Evolutionary conservation across 2,797 vertebrate genomes (phyloP).

Genomic region (Monodelphis domestica): DNA sequence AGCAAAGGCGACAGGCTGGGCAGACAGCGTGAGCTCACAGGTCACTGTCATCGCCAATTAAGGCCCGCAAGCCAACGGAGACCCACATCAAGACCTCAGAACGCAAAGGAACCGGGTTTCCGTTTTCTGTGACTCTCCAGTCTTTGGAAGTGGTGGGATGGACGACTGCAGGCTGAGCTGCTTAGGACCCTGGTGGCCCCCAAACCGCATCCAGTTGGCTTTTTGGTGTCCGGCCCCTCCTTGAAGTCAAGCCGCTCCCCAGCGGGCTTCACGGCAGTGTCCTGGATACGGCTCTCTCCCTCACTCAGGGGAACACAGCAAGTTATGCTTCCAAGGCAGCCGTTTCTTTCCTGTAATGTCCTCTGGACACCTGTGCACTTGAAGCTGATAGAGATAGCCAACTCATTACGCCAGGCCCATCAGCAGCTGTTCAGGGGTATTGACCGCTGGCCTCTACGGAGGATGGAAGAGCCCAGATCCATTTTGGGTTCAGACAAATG

Average conservation of each 20-base stretch:
- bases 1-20: not conserved
- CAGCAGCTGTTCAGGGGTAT: slow-evolving; percentile 55
- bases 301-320: slow-evolving; percentile 45
- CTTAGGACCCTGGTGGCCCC: not conserved
- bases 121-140: slow-evolving; percentile 7
- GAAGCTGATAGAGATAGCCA: slow-evolving; percentile 33
- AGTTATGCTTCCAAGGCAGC: not conserved
- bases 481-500: slow-evolving; percentile 31
- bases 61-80: slow-evolving; percentile 14
- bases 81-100: slow-evolving; percentile 20
- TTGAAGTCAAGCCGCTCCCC: slow-evolving; percentile 1
- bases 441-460: slow-evolving; percentile 51
- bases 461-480: slow-evolving; percentile 52
- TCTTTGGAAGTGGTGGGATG: not conserved
- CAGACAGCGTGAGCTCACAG: not conserved
- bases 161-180: not conserved
- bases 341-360: not conserved
- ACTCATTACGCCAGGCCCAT: slow-evolving; percentile 30
- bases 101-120: not conserved
- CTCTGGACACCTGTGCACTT: not conserved
- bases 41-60: slow-evolving; percentile 21
- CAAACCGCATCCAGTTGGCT: not conserved
- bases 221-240: not conserved
- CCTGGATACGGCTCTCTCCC: slow-evolving; percentile 22
- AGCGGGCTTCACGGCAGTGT: no score